Conservation (phyloP, 53 echinoderm and acorn worm genomes). For the Apostichopus leukothele region DNA sequence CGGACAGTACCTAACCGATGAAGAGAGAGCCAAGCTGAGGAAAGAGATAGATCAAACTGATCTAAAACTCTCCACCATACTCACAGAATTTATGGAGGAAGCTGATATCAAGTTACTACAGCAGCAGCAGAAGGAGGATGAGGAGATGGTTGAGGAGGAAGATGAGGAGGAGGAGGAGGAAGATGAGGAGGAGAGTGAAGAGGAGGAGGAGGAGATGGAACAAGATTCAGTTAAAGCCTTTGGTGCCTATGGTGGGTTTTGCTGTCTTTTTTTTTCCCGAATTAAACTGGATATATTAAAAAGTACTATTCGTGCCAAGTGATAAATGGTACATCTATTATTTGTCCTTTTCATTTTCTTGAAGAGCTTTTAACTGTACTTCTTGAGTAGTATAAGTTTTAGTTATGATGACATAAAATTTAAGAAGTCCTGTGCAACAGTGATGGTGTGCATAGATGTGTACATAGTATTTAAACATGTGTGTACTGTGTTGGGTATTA, state of each 20-base stretch:
- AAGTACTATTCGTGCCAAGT: too few species aligned
- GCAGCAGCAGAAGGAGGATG: constrained; percentile 78
- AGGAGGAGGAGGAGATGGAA: constrained; percentile 60
- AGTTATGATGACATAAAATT: too few species aligned
- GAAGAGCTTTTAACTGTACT: too few species aligned
- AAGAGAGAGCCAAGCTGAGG: constrained; percentile 59
- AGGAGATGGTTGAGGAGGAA: constrained; percentile 81
- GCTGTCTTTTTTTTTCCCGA: constrained; percentile 68
- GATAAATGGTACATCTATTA: neutral
- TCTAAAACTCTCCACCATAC: constrained; percentile 78
- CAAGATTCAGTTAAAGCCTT: constrained; percentile 56
- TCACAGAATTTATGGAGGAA: constrained; percentile 81
- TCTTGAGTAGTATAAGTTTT: too few species aligned
- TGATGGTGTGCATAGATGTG: too few species aligned
- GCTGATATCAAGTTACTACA: constrained; percentile 68
- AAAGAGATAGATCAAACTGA: constrained; percentile 64
- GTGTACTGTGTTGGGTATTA: too few species aligned
- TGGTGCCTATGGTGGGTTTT: constrained; percentile 69
- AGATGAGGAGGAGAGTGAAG: constrained; percentile 42
- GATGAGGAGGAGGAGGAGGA: constrained; percentile 67
- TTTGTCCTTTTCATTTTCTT: neutral
- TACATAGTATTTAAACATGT: too few species aligned
- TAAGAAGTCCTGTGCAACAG: too few species aligned
- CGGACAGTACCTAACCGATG: constrained; percentile 85
- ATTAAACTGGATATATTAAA: constrained; percentile 55